Percentiles rank a stretch among this genome's conserved stretches.
Conservation (phyloP, 2,888 invertebrate species). For the Strigamia maritima region DNA sequence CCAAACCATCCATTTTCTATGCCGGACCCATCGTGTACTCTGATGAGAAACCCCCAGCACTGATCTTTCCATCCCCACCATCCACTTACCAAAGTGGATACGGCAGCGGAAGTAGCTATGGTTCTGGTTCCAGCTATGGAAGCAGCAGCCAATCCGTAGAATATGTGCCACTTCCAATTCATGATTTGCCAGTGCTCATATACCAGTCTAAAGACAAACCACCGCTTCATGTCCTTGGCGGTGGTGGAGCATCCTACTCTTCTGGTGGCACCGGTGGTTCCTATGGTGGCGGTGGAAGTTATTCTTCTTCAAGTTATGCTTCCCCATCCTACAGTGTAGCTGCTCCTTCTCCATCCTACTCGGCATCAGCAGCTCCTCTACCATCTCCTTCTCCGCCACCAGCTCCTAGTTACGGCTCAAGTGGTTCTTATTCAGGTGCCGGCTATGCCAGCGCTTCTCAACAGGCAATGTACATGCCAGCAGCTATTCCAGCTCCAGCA, state of each 20-base stretch:
- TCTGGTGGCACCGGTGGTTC: slow-evolving; percentile 9
- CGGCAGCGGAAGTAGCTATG: slow-evolving; percentile 42
- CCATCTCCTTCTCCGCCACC: neutral
- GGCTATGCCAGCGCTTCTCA: neutral
- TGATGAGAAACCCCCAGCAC: slow-evolving; percentile 48
- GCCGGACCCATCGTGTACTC: slow-evolving; percentile 49
- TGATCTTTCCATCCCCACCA: slow-evolving; percentile 47
- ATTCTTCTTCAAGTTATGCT: slow-evolving; percentile 36
- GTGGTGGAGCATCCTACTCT: neutral
- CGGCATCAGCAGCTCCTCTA: neutral
- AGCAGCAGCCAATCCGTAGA: slow-evolving; percentile 46
- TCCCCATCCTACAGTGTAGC: slow-evolving; percentile 36
- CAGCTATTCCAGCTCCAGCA: slow-evolving; percentile 44
- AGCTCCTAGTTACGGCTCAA: slow-evolving; percentile 9
- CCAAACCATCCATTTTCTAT: slow-evolving; percentile 46
- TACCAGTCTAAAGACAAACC: slow-evolving; percentile 50
- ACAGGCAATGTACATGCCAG: slow-evolving; percentile 24
- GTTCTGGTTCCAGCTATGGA: slow-evolving; percentile 41
- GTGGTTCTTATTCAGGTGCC: neutral
- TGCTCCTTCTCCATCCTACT: neutral
- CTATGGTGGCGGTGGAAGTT: slow-evolving; percentile 13
- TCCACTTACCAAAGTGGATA: slow-evolving; percentile 43
- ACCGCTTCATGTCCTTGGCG: slow-evolving; percentile 50
- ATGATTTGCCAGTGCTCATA: slow-evolving; percentile 51
- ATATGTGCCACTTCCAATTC: slow-evolving; percentile 51